Evolutionary conservation across 2,797 vertebrate genomes (phyloP).

Genomic region (Myotis planiceps): DNA sequence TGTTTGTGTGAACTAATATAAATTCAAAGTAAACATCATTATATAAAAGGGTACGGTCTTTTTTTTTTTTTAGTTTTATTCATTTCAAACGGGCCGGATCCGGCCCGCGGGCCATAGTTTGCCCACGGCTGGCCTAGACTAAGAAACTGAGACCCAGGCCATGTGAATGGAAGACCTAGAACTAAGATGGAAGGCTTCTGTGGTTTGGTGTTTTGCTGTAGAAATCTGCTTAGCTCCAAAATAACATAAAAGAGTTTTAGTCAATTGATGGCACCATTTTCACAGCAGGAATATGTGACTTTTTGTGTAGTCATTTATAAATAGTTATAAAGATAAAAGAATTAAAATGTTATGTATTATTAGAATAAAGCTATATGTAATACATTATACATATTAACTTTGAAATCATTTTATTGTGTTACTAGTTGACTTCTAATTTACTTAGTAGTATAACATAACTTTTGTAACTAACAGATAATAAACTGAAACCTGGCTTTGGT

Average conservation of each 20-base stretch:
- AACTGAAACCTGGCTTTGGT: conserved; percentile 23
- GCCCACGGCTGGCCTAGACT: background rate
- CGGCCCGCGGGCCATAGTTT: too few species aligned
- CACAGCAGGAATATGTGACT: conserved; percentile 40
- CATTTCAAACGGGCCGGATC: too few species aligned
- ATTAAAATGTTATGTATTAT: conserved; percentile 38
- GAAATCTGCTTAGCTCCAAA: conserved; percentile 41
- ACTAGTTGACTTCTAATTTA: conserved; percentile 7
- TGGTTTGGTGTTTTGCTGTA: background rate
- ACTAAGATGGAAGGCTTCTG: background rate
- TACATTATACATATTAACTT: conserved; percentile 21
- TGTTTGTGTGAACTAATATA: too few species aligned
- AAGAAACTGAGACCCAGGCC: background rate
- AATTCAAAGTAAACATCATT: too few species aligned
- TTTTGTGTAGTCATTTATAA: background rate
- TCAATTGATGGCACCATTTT: background rate
- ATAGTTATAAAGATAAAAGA: conserved; percentile 21
- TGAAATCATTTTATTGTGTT: background rate
- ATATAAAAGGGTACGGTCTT: too few species aligned
- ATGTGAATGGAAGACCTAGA: background rate
- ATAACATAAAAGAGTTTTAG: background rate
- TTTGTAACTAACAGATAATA: conserved; percentile 42
- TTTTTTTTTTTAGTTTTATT: too few species aligned
- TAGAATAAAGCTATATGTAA: conserved; percentile 31
- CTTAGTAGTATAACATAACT: conserved; percentile 34